Evolutionary conservation across 2,888 invertebrate genomes (phyloP).

Genomic region (Nudaria mundana): DNA sequence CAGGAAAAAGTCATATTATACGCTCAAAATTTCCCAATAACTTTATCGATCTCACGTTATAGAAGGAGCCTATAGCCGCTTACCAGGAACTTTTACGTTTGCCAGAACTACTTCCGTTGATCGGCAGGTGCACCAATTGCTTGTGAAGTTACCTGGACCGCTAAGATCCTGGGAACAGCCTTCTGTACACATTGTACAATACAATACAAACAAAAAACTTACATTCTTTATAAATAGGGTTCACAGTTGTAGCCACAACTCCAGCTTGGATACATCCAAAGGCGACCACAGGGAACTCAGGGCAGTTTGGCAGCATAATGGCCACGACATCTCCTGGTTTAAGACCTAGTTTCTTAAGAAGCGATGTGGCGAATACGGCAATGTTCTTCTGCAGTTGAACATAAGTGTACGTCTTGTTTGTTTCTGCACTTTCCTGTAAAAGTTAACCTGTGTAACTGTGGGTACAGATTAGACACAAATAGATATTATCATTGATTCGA

Average conservation of each 20-base stretch:
- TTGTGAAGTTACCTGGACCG: no score
- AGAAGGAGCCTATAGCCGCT: no score
- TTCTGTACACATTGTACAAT: no score
- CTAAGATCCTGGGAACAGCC: no score
- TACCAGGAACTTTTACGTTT: no score
- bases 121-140: no score
- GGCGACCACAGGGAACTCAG: slow-evolving; percentile 85
- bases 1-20: no score
- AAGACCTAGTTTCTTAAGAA: slow-evolving; percentile 84
- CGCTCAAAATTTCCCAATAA: no score
- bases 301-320: slow-evolving; percentile 86
- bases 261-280: slow-evolving; percentile 87
- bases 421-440: slow-evolving; percentile 68
- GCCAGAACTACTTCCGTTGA: no score
- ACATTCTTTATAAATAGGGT: slow-evolving; percentile 87
- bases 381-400: slow-evolving; percentile 77
- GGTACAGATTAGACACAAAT: no score
- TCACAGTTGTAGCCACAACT: slow-evolving; percentile 86
- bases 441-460: not conserved
- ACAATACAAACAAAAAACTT: slow-evolving; percentile 37
- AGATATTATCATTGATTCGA: no score
- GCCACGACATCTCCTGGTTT: slow-evolving; percentile 84
- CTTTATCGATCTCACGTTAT: no score
- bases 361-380: slow-evolving; percentile 82
- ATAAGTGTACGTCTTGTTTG: slow-evolving; percentile 67